A percentile compares a stretch with the other conserved stretches of the same genome.
phyloP scores from a whole-genome alignment of 2,113 vertebrate species.

The Nothocercus nigrocapillus region DNA sequence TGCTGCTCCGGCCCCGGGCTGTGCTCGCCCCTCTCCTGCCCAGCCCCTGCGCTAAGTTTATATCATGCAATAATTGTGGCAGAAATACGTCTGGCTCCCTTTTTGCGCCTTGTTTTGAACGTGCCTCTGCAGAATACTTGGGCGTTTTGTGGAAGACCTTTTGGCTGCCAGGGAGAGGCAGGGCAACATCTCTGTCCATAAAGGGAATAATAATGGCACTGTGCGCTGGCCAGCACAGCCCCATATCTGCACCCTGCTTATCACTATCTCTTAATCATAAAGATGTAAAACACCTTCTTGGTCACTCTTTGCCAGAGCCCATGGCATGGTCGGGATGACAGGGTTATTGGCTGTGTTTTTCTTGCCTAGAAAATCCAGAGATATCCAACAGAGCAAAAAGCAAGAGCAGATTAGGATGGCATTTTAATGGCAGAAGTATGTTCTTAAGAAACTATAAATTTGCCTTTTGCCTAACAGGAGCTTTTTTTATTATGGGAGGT shows the following conservation, averaged over 20 bases:
- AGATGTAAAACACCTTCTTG: neutral
- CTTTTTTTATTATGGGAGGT: neutral
- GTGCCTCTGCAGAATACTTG: slow-evolving; percentile 36
- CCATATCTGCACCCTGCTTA: slow-evolving; percentile 60
- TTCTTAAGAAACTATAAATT: neutral
- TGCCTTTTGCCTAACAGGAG: neutral
- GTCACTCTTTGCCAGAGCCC: slow-evolving; percentile 26
- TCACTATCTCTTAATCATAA: slow-evolving; percentile 41
- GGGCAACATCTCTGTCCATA: slow-evolving; percentile 43
- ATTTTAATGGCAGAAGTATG: neutral
- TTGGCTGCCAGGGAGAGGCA: slow-evolving; percentile 15
- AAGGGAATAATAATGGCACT: slow-evolving; percentile 63
- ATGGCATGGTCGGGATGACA: neutral
- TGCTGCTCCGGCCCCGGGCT: neutral
- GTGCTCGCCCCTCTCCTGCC: neutral
- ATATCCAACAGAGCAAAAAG: neutral
- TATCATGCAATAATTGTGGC: slow-evolving; percentile 51
- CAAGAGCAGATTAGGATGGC: neutral
- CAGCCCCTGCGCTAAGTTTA: neutral
- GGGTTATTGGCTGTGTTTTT: neutral
- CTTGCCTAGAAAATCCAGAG: neutral
- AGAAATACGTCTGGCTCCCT: neutral
- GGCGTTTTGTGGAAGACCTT: slow-evolving; percentile 40
- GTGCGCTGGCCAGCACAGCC: neutral
- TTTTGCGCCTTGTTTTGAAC: slow-evolving; percentile 52